Evolutionary conservation across 2,113 vertebrate species (phyloP).

Genomic region (Gavia stellata): DNA sequence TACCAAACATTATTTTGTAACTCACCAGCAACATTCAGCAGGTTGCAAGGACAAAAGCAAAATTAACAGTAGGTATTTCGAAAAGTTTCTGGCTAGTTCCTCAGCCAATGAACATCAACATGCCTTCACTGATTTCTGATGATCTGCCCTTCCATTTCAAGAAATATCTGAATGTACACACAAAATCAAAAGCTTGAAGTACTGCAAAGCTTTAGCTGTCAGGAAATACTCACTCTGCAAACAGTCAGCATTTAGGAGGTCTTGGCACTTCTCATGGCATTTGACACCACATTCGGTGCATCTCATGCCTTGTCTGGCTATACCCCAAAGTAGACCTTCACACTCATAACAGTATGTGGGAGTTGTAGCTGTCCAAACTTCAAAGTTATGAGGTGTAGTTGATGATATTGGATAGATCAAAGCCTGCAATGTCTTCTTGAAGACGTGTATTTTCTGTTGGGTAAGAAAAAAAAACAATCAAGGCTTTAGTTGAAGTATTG

Average conservation of each 20-base stretch:
- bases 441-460: conserved; percentile 91
- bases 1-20: neutral
- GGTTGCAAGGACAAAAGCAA: neutral
- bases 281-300: conserved; percentile 96
- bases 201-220: neutral
- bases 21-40: neutral
- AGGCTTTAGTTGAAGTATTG: neutral
- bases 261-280: conserved; percentile 97
- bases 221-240: conserved; percentile 87
- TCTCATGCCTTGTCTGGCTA: conserved; percentile 95
- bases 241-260: conserved; percentile 96
- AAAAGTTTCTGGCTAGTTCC: neutral
- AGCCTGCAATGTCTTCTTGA: conserved; percentile 96
- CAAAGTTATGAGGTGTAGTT: conserved; percentile 95
- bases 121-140: neutral
- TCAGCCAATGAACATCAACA: neutral
- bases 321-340: conserved; percentile 96
- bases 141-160: neutral
- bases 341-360: conserved; percentile 98
- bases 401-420: conserved; percentile 97
- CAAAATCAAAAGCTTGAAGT: neutral
- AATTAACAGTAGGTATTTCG: neutral
- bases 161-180: neutral
- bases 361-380: conserved; percentile 96
- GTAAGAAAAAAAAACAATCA: neutral